These are phyloP conservation scores for Mycteria americana DNA, from an alignment of 2,797 vertebrate genomes.

Conservation along the genomic window DNA sequence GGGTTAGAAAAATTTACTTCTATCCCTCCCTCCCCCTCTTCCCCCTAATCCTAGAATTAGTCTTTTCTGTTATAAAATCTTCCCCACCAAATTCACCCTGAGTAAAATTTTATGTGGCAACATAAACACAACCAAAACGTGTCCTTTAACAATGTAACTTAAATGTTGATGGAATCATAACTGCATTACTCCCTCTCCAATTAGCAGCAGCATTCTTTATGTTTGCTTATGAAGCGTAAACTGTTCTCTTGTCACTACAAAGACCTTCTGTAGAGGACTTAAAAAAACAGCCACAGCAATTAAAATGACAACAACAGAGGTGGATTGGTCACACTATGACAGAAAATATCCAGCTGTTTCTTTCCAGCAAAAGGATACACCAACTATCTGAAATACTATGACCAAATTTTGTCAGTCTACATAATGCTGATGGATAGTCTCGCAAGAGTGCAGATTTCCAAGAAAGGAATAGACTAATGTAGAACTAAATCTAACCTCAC, in stretches of 20 bases:
- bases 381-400: background rate
- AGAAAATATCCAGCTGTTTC: slow-evolving; percentile 56
- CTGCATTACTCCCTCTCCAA: slow-evolving; percentile 48
- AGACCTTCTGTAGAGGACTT: slow-evolving; percentile 62
- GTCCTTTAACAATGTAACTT: slow-evolving; percentile 52
- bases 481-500: background rate
- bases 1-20: background rate
- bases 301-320: slow-evolving; percentile 64
- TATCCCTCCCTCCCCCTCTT: background rate
- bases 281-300: slow-evolving; percentile 57
- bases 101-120: background rate
- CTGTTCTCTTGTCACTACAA: slow-evolving; percentile 51
- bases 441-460: background rate
- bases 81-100: background rate
- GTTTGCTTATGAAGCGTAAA: slow-evolving; percentile 59
- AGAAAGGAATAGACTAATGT: background rate
- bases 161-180: slow-evolving; percentile 54
- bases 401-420: background rate
- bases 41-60: background rate
- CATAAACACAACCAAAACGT: background rate
- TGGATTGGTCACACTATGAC: slow-evolving; percentile 40
- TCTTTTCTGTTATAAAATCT: background rate
- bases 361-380: background rate
- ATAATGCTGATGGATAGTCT: background rate
- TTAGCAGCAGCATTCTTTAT: slow-evolving; percentile 61